Evolutionary conservation across 2,888 invertebrate species (phyloP).

Genomic region (Quadroppia sp.): DNA sequence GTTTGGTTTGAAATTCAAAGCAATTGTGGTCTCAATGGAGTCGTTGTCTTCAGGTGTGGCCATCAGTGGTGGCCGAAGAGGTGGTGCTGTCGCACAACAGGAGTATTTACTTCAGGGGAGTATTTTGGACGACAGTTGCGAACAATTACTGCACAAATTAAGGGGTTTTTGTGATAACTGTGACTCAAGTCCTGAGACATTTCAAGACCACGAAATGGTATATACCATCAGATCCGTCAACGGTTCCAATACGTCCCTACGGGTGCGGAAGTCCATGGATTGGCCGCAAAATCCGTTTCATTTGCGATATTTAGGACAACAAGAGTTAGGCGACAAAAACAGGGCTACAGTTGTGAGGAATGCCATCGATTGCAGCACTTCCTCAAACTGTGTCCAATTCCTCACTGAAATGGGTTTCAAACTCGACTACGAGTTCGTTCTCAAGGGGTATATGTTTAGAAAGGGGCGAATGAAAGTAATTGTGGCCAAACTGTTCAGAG

Average conservation of each 20-base stretch:
- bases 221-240: constrained; percentile 56
- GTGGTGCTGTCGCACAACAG: constrained; percentile 55
- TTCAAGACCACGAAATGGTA: constrained; percentile 86
- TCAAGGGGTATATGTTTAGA: constrained; percentile 88
- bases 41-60: not conserved
- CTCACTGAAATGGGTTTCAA: constrained; percentile 49
- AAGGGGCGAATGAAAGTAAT: constrained; percentile 97
- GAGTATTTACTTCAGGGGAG: constrained; percentile 91
- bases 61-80: not conserved
- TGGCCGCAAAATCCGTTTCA: constrained; percentile 81
- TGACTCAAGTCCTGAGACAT: constrained; percentile 75
- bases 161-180: constrained; percentile 78
- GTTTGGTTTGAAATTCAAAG: too few relatives aligned
- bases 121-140: constrained; percentile 82
- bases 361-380: constrained; percentile 65
- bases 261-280: constrained; percentile 78
- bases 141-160: constrained; percentile 78
- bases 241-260: constrained; percentile 59
- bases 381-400: constrained; percentile 41
- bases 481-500: constrained; percentile 66
- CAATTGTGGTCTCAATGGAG: too few relatives aligned
- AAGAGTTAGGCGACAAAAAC: constrained; percentile 78
- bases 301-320: constrained; percentile 83
- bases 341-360: constrained; percentile 84
- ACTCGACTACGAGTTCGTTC: constrained; percentile 88